Conservation (phyloP, 2,113 vertebrate species). For the western clawed frog (Xenopus tropicalis) region UCB_Xtro_10.0 CM004452.2:37312001-37312500, state of each 20-base stretch:
- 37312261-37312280: not conserved
- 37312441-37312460: too few species aligned
- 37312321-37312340: too few species aligned
- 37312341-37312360: too few species aligned
- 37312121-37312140: conserved; percentile 63
- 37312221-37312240: conserved; percentile 11
- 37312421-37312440: too few species aligned
- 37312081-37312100: conserved; percentile 71
- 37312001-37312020: conserved; percentile 64
- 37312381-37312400: too few species aligned
- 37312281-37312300: not conserved
- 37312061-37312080: conserved; percentile 63
- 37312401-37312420: too few species aligned
- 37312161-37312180: conserved; percentile 55
- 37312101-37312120: conserved; percentile 66
- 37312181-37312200: conserved; percentile 53
- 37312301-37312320: too few species aligned
- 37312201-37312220: conserved; percentile 24
- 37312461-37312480: too few species aligned
- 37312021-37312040: conserved; percentile 53
- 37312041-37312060: conserved; percentile 68
- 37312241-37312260: conserved; percentile 39
- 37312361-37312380: too few species aligned
- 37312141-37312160: conserved; percentile 76
- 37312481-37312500: too few species aligned